Evolutionary conservation across 2,888 invertebrate species (phyloP).

Genomic region (Troilus luridus): DNA sequence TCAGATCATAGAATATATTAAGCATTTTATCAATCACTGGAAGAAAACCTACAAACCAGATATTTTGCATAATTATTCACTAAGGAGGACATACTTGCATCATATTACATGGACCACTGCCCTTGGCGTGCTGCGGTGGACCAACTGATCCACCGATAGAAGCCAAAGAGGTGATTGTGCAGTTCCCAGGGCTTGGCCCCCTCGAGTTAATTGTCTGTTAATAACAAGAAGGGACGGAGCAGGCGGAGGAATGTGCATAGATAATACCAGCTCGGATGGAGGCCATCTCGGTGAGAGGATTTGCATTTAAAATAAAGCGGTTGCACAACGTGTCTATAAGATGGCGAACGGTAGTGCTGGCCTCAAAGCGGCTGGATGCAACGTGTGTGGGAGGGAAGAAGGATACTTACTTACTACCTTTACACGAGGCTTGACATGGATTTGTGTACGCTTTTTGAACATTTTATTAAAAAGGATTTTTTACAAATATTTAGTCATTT

Average conservation of each 20-base stretch:
- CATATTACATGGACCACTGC: neutral
- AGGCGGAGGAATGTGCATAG: neutral
- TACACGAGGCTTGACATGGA: neutral
- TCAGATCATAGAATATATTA: neutral
- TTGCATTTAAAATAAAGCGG: slow-evolving; percentile 34
- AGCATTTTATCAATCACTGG: neutral
- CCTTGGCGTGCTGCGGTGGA: neutral
- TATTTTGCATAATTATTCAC: neutral
- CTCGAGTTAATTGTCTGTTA: slow-evolving; percentile 2
- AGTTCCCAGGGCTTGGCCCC: neutral
- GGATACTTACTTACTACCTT: neutral
- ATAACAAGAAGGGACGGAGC: neutral
- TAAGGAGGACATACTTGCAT: neutral
- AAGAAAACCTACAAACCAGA: neutral
- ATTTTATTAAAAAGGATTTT: too few species aligned
- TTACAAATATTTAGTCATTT: too few species aligned
- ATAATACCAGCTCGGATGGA: neutral
- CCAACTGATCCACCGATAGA: neutral
- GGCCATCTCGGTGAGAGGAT: neutral
- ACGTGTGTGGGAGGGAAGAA: neutral
- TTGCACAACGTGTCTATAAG: neutral
- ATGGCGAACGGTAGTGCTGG: neutral
- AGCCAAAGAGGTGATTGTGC: slow-evolving; percentile 6
- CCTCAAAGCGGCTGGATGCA: neutral
- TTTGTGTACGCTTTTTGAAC: too few species aligned